Percentiles rank a stretch among this genome's conserved stretches.
These are phyloP conservation scores for Agonopterix arenella DNA, from an alignment of 2,888 invertebrate genomes.

Conservation along the genomic window DNA sequence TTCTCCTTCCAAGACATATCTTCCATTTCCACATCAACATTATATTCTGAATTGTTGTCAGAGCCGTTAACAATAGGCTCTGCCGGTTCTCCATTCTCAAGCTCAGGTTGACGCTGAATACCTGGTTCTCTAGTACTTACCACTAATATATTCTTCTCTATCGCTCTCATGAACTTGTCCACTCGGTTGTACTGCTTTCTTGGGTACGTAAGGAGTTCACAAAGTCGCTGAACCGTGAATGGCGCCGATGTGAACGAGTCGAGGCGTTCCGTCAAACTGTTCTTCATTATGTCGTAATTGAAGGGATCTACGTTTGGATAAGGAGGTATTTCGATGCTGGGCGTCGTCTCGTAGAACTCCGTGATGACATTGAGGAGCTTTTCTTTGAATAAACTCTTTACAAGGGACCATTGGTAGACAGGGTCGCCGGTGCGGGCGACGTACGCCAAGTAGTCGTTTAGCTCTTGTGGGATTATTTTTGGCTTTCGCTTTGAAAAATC, in stretches of 20 bases:
- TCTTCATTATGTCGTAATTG: constrained; percentile 92
- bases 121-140: constrained; percentile 87
- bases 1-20: constrained; percentile 70
- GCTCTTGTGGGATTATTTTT: constrained; percentile 89
- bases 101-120: constrained; percentile 74
- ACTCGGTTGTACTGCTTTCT: constrained; percentile 95
- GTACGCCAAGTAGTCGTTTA: constrained; percentile 92
- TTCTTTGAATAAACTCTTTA: constrained; percentile 91
- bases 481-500: constrained; percentile 86
- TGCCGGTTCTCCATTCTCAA: constrained; percentile 81
- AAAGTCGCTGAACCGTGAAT: constrained; percentile 96
- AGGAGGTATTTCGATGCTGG: constrained; percentile 86
- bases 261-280: constrained; percentile 86
- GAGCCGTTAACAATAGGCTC: constrained; percentile 78
- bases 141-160: constrained; percentile 96
- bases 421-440: constrained; percentile 97
- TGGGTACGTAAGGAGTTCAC: constrained; percentile 94
- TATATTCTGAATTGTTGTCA: constrained; percentile 72
- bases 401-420: constrained; percentile 92
- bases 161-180: constrained; percentile 97
- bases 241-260: constrained; percentile 93
- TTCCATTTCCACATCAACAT: constrained; percentile 75
- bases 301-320: constrained; percentile 95
- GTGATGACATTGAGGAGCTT: constrained; percentile 92
- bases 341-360: constrained; percentile 90